Evolutionary conservation across 2,113 vertebrate genomes (phyloP).

Genomic region (Apodemus sylvaticus): DNA sequence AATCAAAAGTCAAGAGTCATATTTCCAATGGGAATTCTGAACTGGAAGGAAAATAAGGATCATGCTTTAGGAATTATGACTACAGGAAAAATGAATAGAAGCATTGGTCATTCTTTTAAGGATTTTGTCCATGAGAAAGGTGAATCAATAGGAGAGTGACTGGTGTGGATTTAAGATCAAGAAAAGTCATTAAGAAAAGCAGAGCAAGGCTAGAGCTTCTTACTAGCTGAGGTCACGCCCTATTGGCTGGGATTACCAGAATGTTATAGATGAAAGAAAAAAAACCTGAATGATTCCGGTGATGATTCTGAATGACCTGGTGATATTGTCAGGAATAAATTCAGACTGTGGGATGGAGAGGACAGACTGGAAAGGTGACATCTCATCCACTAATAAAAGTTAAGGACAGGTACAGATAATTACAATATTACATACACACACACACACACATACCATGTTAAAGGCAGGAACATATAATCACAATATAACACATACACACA

Average conservation of each 20-base stretch:
- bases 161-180: not conserved
- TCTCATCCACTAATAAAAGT: not conserved
- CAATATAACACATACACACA: not conserved
- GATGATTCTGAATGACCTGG: not conserved
- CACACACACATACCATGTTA: not conserved
- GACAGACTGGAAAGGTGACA: not conserved
- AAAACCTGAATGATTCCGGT: not conserved
- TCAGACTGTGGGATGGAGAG: not conserved
- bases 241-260: not conserved
- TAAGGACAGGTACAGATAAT: not conserved
- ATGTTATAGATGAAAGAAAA: not conserved
- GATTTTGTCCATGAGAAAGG: not conserved
- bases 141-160: not conserved
- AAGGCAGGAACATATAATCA: not conserved
- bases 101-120: not conserved
- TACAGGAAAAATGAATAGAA: not conserved
- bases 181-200: not conserved
- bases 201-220: not conserved
- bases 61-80: not conserved
- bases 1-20: not conserved
- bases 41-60: not conserved
- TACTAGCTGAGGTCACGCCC: not conserved
- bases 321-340: not conserved
- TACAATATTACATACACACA: not conserved
- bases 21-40: not conserved